Evolutionary conservation across 2,113 vertebrate genomes (phyloP).

Genomic region (Hydropotes inermis): DNA sequence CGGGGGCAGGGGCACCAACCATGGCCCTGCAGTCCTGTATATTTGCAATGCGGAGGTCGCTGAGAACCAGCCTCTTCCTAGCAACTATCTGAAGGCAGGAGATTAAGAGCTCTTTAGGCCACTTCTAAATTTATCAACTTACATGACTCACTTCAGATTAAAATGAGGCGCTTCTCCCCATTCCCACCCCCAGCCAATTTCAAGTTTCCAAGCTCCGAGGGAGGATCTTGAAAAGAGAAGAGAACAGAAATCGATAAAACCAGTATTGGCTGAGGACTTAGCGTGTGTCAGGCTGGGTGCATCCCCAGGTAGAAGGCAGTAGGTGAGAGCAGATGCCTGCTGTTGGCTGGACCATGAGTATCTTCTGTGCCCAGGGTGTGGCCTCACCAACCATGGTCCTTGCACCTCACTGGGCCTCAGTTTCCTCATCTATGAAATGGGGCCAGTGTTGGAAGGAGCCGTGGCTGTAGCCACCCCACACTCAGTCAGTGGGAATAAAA

Average conservation of each 20-base stretch:
- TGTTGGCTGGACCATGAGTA: background rate
- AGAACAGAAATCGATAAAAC: constrained; percentile 43
- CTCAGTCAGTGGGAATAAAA: background rate
- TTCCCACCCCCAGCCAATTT: constrained; percentile 31
- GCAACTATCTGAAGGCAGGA: constrained; percentile 43
- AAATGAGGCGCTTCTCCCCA: constrained; percentile 40
- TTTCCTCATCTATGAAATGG: background rate
- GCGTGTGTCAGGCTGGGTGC: background rate
- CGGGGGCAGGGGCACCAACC: background rate
- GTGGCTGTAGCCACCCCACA: background rate
- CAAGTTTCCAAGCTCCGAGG: constrained; percentile 21
- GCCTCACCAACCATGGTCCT: background rate
- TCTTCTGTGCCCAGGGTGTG: background rate
- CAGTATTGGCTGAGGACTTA: background rate
- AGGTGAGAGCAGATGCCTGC: background rate
- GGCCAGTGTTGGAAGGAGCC: background rate
- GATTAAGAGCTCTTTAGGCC: constrained; percentile 66
- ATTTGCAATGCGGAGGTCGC: background rate
- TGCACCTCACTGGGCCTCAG: background rate
- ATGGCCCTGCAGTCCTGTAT: background rate
- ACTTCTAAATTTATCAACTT: constrained; percentile 63
- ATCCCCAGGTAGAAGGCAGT: background rate
- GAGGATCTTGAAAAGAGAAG: constrained; percentile 14
- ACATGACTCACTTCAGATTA: constrained; percentile 56
- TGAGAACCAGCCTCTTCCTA: background rate